Evolutionary conservation across 2,113 vertebrate species (phyloP), one percentile per base, ranked within the genome.

Genomic region (Sylvicapra grimmia): DNA sequence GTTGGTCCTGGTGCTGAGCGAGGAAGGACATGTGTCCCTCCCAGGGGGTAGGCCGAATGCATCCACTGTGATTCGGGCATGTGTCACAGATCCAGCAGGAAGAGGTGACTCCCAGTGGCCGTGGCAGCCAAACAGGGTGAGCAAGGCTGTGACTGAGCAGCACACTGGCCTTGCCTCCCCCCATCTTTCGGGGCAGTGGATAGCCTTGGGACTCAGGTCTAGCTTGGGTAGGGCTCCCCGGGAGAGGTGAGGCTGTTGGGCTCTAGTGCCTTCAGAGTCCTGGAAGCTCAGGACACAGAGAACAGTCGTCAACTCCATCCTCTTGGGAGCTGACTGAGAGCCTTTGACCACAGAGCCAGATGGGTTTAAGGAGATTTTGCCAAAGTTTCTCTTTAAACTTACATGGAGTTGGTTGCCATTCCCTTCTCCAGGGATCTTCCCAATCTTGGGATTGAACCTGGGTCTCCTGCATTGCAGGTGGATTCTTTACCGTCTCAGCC

Each of bases 121-220:
- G 0, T 0, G 10, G 77, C 19, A 33, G 68, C 49, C 19, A 14
- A 19, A 40, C 16, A 1, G 25, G 15, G 29, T 72, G 53, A 61
- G 14, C 53, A 27, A 12, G 59, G 58, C 11, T 6, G 4, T 7
- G 0, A 40, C 23, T 54, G 63, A 21, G 61, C 4, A 0, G 27
- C 33, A 0, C 25, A 3, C 23, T 14, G 19, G 47, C n/a, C 27
- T 63, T 18, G 13, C 65, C 54, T 25, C 5, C 27, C 23, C 33
- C 65, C 1, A 0, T 19, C 29, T 88, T 4, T 0, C 16, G 27
- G 7, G 47, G 7, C 19, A 15, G 56, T 33, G 47, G 44, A 44
- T 65, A 19, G 47, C n/a, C 56, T 36, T 3, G 0, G 75, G 75
- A 9, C 23, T 80, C 40, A 36, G 53, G 23, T 72, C 59, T 53